Conservation (phyloP, 2,888 invertebrate species). For the Ichneumoninae sp. region DNA sequence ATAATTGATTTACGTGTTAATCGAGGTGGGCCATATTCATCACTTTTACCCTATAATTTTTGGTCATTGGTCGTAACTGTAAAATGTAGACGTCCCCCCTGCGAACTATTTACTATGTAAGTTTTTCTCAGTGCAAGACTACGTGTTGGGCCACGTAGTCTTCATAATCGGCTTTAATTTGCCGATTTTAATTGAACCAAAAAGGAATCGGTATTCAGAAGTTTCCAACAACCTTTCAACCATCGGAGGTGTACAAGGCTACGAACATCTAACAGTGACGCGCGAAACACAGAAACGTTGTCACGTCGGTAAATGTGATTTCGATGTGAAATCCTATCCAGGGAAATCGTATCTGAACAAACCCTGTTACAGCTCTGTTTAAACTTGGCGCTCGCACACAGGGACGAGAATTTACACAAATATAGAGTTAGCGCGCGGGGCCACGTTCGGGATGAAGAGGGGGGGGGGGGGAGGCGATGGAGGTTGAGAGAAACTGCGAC, state of each 20-base stretch:
- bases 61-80: too few species aligned
- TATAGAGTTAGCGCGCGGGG: conserved; percentile 1
- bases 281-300: conserved; percentile 7
- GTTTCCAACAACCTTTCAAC: background rate
- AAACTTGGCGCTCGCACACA: conserved; percentile 28
- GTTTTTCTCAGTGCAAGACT: too few species aligned
- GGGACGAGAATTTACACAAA: conserved; percentile 29
- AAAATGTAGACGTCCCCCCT: too few species aligned
- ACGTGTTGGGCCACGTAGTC: too few species aligned
- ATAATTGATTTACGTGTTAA: too few species aligned
- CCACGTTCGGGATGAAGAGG: background rate
- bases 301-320: conserved; percentile 10
- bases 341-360: conserved; percentile 40
- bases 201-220: background rate
- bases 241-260: background rate
- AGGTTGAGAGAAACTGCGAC: conserved; percentile 41
- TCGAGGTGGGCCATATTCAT: too few species aligned
- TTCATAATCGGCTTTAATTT: too few species aligned
- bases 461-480: background rate
- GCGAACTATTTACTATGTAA: too few species aligned
- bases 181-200: background rate
- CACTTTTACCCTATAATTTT: too few species aligned
- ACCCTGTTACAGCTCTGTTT: conserved; percentile 45
- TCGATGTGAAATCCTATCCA: conserved; percentile 30
- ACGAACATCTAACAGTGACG: background rate